phyloP scores from a whole-genome alignment of 2,888 invertebrate species.

The Osedax fenrisi region DNA sequence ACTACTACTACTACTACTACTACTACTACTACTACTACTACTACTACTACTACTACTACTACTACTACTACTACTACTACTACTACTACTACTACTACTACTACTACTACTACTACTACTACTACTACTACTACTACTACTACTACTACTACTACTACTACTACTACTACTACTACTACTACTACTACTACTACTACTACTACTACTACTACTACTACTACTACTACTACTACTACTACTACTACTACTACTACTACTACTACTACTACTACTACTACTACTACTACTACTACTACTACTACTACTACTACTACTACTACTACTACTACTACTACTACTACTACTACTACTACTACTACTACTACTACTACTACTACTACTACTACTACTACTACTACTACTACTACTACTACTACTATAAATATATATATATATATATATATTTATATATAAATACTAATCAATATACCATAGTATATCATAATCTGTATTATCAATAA shows the following conservation, averaged over 20 bases:
- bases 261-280: slow-evolving; percentile 29
- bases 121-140: slow-evolving; percentile 28
- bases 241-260: slow-evolving; percentile 29
- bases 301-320: slow-evolving; percentile 29
- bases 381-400: slow-evolving; percentile 29
- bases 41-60: slow-evolving; percentile 21
- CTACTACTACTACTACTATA: slow-evolving; percentile 26
- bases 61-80: slow-evolving; percentile 23
- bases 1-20: slow-evolving; percentile 18
- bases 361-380: slow-evolving; percentile 29
- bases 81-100: slow-evolving; percentile 27
- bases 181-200: slow-evolving; percentile 29
- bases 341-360: slow-evolving; percentile 29
- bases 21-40: slow-evolving; percentile 22
- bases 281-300: slow-evolving; percentile 29
- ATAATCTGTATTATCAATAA: too few relatives aligned
- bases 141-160: slow-evolving; percentile 29
- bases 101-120: slow-evolving; percentile 28
- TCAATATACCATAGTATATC: too few relatives aligned
- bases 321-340: slow-evolving; percentile 28
- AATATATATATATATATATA: too few relatives aligned
- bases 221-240: slow-evolving; percentile 29
- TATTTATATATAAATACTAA: too few relatives aligned
- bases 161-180: slow-evolving; percentile 29
- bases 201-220: slow-evolving; percentile 29